Conservation (phyloP, 1,140 invertebrate species). For the Drosophila orosa region DNA sequence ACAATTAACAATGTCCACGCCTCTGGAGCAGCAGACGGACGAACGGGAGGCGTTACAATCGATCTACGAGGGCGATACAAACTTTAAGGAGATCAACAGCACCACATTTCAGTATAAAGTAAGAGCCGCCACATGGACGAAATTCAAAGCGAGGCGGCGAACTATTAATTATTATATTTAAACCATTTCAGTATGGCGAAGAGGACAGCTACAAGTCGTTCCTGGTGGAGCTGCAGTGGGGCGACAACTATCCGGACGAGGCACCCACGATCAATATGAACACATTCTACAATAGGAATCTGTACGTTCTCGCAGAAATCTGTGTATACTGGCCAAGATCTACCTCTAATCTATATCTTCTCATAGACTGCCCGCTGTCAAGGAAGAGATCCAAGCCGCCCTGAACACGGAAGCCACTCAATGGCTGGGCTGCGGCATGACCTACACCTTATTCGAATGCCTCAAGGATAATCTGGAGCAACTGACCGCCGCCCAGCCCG, state of each 20-base stretch:
- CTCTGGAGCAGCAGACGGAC: constrained; percentile 90
- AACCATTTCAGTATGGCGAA: constrained; percentile 90
- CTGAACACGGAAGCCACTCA: constrained; percentile 90
- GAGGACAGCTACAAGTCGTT: constrained; percentile 92
- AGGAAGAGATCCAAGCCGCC: constrained; percentile 88
- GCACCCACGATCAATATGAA: constrained; percentile 93
- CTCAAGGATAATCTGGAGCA: constrained; percentile 92
- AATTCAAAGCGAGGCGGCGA: not conserved
- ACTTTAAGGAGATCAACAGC: constrained; percentile 92
- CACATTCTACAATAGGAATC: constrained; percentile 96
- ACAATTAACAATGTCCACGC: constrained; percentile 85
- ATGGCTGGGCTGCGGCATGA: constrained; percentile 95
- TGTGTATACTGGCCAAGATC: not conserved
- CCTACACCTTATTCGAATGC: constrained; percentile 96
- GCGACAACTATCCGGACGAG: constrained; percentile 92
- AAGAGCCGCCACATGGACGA: constrained; percentile 54
- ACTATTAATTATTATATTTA: not conserved
- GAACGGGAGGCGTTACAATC: constrained; percentile 95
- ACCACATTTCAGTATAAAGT: constrained; percentile 97
- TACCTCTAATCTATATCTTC: constrained; percentile 38
- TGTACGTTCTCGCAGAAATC: constrained; percentile 88
- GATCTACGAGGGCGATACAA: constrained; percentile 96
- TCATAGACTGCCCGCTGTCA: constrained; percentile 88
- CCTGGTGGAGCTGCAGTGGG: constrained; percentile 94
- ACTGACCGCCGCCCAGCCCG: constrained; percentile 89